These are phyloP conservation scores for Adineta ricciae DNA, from an alignment of 2,888 invertebrate species.

Conservation along the genomic window DNA sequence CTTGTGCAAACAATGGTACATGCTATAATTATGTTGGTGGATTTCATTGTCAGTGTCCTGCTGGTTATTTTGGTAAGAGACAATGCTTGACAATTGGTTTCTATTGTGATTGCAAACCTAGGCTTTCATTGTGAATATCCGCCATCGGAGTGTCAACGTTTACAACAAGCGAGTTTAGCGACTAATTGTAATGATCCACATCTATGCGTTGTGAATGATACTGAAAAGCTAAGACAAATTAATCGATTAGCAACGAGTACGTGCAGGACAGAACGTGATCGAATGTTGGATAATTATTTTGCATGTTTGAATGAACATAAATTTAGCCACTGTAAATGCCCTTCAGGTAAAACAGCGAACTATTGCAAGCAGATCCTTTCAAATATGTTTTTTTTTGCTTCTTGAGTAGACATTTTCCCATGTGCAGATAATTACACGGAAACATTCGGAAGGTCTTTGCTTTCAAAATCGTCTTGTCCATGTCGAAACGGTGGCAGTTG, in stretches of 20 bases:
- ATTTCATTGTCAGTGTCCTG: not conserved
- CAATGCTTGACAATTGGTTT: no score
- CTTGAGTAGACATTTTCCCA: not conserved
- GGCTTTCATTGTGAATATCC: not conserved
- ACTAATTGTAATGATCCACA: not conserved
- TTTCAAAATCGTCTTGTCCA: not conserved
- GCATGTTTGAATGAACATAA: not conserved
- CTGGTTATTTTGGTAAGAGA: not conserved
- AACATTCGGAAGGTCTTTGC: not conserved
- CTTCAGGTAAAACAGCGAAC: not conserved
- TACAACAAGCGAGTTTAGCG: not conserved
- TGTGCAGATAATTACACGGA: not conserved
- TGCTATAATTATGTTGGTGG: slow-evolving; percentile 13
- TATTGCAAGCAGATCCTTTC: no score
- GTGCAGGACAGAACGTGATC: not conserved
- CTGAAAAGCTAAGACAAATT: not conserved
- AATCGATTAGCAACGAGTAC: not conserved
- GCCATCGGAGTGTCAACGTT: not conserved
- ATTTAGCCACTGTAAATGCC: not conserved
- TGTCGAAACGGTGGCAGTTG: not conserved
- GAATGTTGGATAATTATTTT: not conserved
- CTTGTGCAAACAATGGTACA: not conserved
- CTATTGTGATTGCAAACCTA: not conserved
- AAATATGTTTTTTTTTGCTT: no score
- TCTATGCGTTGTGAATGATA: not conserved